phyloP scores from a whole-genome alignment of 2,113 vertebrate species.

The Grammomys surdaster region DNA sequence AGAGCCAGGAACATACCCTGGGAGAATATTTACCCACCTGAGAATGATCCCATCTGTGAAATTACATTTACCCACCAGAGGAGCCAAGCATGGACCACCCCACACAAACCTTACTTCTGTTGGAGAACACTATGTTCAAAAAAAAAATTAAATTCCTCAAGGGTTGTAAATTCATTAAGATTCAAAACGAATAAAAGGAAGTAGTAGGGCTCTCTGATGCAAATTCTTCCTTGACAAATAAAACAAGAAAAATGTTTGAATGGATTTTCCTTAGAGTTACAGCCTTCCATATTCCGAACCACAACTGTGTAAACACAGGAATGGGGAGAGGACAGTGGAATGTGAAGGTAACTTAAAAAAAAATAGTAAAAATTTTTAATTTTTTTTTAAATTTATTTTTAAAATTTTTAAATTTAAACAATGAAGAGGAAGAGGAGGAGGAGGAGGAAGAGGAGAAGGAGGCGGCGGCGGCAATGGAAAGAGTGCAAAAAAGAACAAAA shows the following conservation, averaged over 20 bases:
- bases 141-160: neutral
- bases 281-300: neutral
- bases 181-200: neutral
- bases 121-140: neutral
- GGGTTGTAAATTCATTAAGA: neutral
- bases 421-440: no score
- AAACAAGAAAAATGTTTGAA: neutral
- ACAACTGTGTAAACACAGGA: neutral
- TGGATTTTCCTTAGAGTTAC: conserved; percentile 6
- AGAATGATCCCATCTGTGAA: neutral
- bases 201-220: neutral
- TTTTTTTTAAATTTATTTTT: no score
- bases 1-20: neutral
- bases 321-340: neutral
- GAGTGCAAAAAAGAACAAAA: neutral
- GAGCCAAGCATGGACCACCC: neutral
- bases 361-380: neutral
- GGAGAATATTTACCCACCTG: neutral
- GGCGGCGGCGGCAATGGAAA: no score
- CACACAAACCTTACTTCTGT: neutral
- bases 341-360: neutral
- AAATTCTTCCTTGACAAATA: conserved; percentile 24
- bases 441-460: no score
- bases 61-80: neutral
- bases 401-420: neutral